Conservation (phyloP, 2,797 vertebrate species). For the Manis pentadactyla region DNA sequence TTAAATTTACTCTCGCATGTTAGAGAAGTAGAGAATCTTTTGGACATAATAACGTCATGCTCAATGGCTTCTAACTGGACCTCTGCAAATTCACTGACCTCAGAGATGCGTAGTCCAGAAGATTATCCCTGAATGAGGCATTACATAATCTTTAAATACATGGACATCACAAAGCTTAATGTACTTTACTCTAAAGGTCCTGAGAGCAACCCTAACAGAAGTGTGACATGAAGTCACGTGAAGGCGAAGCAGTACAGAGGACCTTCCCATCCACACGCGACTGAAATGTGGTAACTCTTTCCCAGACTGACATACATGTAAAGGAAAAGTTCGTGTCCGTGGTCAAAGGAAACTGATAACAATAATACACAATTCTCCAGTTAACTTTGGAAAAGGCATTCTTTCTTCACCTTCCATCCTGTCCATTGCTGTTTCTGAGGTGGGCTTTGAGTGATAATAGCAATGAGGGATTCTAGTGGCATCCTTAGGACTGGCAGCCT, state of each 20-base stretch:
- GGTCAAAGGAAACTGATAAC: neutral
- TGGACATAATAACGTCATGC: neutral
- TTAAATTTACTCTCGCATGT: neutral
- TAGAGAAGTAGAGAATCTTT: neutral
- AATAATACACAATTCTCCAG: no score
- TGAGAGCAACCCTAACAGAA: neutral
- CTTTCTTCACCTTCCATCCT: neutral
- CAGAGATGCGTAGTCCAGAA: neutral
- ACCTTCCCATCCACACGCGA: neutral
- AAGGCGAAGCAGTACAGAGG: neutral
- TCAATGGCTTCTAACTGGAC: no score
- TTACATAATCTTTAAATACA: neutral
- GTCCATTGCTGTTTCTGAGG: neutral
- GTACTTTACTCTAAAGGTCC: neutral
- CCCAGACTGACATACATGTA: neutral
- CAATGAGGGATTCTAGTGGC: neutral
- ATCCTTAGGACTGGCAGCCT: neutral
- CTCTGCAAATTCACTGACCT: neutral
- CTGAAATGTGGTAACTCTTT: fast-evolving
- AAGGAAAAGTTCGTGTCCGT: neutral
- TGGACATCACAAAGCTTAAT: neutral
- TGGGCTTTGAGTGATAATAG: neutral
- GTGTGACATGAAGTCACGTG: fast-evolving
- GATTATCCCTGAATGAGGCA: neutral
- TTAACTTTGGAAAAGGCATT: neutral